phyloP scores from a whole-genome alignment of 64 coral and sea anemone species.

The Stylophora pistillata region DNA sequence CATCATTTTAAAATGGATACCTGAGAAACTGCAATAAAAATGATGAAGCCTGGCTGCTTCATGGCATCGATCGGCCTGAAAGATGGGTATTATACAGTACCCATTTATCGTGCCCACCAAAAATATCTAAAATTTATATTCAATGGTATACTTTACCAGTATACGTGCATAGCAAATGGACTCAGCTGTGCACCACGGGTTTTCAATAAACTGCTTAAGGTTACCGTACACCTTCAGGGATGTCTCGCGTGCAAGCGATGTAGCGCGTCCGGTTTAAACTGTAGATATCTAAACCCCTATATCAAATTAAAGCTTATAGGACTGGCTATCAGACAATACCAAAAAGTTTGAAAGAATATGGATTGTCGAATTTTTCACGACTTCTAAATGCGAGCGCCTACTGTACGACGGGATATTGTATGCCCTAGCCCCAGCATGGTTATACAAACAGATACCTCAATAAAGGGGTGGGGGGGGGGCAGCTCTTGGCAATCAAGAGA shows the following conservation, averaged over 20 bases:
- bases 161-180: conserved; percentile 39
- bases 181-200: conserved; percentile 32
- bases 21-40: background rate
- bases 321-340: too few relatives aligned
- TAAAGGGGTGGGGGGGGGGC: conserved; percentile 59
- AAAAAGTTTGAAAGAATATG: too few relatives aligned
- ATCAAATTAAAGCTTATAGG: too few relatives aligned
- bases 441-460: conserved; percentile 62
- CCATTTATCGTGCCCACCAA: conserved; percentile 30
- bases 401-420: background rate
- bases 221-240: too few relatives aligned
- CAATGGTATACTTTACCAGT: conserved; percentile 54
- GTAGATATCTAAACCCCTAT: too few relatives aligned
- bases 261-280: too few relatives aligned
- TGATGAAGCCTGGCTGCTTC: conserved; percentile 7
- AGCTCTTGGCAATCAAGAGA: conserved; percentile 11
- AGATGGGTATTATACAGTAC: conserved; percentile 26
- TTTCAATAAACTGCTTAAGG: too few relatives aligned
- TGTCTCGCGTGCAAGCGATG: too few relatives aligned
- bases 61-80: conserved; percentile 12
- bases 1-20: background rate
- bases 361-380: too few relatives aligned
- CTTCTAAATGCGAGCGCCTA: conserved; percentile 11
- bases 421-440: conserved; percentile 19
- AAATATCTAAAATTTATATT: conserved; percentile 51